A percentile compares a stretch with the other conserved stretches of the same genome.
These are phyloP conservation scores for Nephrotoma appendiculata DNA, from an alignment of 2,888 invertebrate genomes.

Conservation along the genomic window DNA sequence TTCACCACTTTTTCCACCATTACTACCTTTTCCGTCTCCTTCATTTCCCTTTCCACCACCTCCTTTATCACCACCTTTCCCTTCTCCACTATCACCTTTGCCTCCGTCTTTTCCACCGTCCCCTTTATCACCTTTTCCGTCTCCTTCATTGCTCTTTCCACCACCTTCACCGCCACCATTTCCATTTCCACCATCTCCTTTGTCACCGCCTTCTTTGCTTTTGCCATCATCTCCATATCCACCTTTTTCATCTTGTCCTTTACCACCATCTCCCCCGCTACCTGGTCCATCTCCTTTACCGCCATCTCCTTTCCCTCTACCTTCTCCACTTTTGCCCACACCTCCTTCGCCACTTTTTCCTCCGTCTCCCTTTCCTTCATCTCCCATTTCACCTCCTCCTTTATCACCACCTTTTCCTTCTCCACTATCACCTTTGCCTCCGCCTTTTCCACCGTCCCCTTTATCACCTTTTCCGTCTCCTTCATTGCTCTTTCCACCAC, in stretches of 20 bases:
- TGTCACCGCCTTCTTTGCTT: slow-evolving; percentile 7
- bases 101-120: not conserved
- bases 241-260: slow-evolving; percentile 5
- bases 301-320: too few species aligned
- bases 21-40: not conserved
- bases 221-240: slow-evolving; percentile 3
- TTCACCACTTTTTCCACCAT: not conserved
- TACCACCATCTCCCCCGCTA: not conserved
- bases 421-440: too few species aligned
- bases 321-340: too few species aligned
- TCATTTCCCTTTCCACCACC: not conserved
- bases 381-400: too few species aligned
- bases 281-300: not conserved
- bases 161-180: slow-evolving; percentile 21
- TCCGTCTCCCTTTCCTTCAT: too few species aligned
- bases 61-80: not conserved
- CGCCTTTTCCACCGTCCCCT: too few species aligned
- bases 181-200: slow-evolving; percentile 20
- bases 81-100: not conserved
- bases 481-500: too few species aligned
- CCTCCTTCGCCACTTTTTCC: too few species aligned
- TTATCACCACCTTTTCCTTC: too few species aligned
- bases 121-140: slow-evolving; percentile 9
- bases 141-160: not conserved
- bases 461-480: too few species aligned